Evolutionary conservation across 2,113 vertebrate species (phyloP), one percentile per base, ranked within the genome.

Genomic region (Hemiprocne comata): DNA sequence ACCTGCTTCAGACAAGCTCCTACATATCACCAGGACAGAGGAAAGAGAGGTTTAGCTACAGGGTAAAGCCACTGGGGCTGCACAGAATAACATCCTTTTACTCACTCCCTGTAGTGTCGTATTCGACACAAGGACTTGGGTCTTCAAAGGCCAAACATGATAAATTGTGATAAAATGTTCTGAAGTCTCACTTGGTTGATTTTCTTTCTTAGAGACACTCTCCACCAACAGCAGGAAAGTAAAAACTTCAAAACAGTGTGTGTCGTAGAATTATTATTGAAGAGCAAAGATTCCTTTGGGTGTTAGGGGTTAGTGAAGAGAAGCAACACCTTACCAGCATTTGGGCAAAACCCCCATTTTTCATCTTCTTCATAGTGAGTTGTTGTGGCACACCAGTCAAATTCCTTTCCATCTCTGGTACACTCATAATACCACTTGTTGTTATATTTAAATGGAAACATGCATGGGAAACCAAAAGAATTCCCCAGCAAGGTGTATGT

Each of bases 341-440:
- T 98, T 7, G 99, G 98, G 90, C 99, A 99, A 97, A 99, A 98
- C 11, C 99, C 99, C 99, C 99, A 99, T 97, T 98, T 98, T 93
- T 99, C 98, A 15, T 98, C 98, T 85, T 97, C 96, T 69, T 99
- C 99, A 4, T 99, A 99, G 77, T 95, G 95, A 82, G 98, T 98
- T 34, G 98, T 98, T 9, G 99, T 99, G 40, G 99, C 98, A 70
- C 99, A 99, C 99, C 99, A 99, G 17, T 95, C 98, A 28, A 97
- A 98, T 74, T 99, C 98, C 21, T 96, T 98, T n/a, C 98, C 98
- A 93, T 99, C 98, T 17, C 96, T 97, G 7, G 97, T 99, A 83
- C 99, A 99, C 81, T 99, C 98, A 14, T 97, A 98, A 96, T 98
- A 98, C 99, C 99, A 99, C 82, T 97, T 98, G 82, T 97, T 98